These are phyloP conservation scores for Tautogolabrus adspersus DNA, from an alignment of 2,113 vertebrate species.

Conservation along the genomic window DNA sequence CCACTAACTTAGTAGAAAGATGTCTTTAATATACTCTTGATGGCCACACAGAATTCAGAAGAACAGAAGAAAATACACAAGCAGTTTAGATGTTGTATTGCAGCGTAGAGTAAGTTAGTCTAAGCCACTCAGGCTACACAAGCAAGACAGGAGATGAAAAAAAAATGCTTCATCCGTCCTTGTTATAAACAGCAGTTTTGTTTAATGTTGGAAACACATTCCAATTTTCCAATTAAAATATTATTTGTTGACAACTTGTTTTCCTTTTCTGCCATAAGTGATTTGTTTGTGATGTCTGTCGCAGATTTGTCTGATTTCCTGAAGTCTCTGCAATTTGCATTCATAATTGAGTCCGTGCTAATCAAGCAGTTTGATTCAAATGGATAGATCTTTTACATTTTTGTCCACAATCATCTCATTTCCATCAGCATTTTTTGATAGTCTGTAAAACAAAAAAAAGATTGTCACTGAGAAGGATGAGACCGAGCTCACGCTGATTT, in stretches of 20 bases:
- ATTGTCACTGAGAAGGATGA: neutral
- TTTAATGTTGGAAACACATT: neutral
- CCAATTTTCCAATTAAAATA: neutral
- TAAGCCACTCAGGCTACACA: no score
- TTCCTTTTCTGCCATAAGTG: neutral
- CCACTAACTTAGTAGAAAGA: no score
- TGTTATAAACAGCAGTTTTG: no score
- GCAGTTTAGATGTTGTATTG: no score
- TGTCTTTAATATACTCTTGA: no score
- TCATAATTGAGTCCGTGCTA: neutral
- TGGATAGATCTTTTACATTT: neutral
- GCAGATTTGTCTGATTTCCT: neutral
- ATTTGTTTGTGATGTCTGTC: conserved; percentile 5
- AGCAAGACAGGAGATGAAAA: no score
- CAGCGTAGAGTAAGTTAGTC: no score
- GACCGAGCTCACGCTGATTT: neutral
- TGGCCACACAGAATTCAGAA: no score
- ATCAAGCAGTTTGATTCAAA: neutral
- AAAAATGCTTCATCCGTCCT: no score
- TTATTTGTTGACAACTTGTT: neutral
- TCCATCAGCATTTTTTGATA: neutral
- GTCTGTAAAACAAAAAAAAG: neutral
- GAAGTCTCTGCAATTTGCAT: neutral
- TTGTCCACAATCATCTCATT: neutral
- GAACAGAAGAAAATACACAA: no score